Conservation (phyloP, 2,888 invertebrate species). For the Cabera pusaria region DNA sequence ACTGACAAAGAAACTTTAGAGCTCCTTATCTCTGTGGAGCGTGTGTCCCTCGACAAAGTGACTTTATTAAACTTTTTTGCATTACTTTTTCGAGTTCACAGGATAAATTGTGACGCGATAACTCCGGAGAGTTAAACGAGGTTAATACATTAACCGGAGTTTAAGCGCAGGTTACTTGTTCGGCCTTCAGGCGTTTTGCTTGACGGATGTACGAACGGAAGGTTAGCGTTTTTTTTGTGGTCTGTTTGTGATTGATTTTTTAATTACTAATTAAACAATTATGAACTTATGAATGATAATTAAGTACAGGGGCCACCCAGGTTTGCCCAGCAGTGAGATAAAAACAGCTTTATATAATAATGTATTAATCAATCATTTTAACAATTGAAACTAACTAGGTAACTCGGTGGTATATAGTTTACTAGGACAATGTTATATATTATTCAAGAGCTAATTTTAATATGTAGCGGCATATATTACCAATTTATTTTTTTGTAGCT, state of each 20-base stretch:
- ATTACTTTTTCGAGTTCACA: constrained; percentile 56
- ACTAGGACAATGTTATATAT: too few species aligned
- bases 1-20: constrained; percentile 30
- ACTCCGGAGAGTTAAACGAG: constrained; percentile 65
- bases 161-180: constrained; percentile 49
- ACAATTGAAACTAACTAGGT: too few species aligned
- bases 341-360: too few species aligned
- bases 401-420: too few species aligned
- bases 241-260: constrained; percentile 17
- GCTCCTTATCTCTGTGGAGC: constrained; percentile 26
- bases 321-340: too few species aligned
- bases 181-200: constrained; percentile 43
- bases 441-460: too few species aligned
- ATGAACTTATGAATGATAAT: too few species aligned
- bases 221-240: constrained; percentile 18
- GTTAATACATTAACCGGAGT: constrained; percentile 74
- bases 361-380: too few species aligned
- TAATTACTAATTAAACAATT: constrained; percentile 1
- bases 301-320: too few species aligned
- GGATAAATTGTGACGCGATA: constrained; percentile 75
- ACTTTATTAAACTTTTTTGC: constrained; percentile 73
- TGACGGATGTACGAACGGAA: constrained; percentile 44
- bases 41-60: constrained; percentile 43
- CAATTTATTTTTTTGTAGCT: too few species aligned
- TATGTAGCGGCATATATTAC: too few species aligned